A percentile compares a stretch with the other conserved stretches of the same genome.
phyloP scores from a whole-genome alignment of 2,113 vertebrate species.

The Vicugna pacos region DNA sequence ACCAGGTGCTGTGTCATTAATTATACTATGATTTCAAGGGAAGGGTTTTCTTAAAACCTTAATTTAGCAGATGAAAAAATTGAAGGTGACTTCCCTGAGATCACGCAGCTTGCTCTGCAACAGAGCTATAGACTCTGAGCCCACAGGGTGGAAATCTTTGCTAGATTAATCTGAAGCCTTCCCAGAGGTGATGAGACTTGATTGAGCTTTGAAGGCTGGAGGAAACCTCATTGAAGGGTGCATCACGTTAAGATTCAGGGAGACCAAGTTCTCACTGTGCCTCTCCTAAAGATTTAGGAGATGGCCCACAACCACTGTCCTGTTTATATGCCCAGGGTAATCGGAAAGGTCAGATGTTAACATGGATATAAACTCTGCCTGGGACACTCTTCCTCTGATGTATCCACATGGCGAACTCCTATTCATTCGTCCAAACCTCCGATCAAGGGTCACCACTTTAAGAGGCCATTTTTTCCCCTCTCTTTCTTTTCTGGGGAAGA shows the following conservation, averaged over 20 bases:
- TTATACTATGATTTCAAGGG: conserved; percentile 7
- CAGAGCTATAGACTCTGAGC: background rate
- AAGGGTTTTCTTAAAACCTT: background rate
- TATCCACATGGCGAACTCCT: background rate
- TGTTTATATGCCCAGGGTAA: background rate
- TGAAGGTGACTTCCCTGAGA: conserved; percentile 35
- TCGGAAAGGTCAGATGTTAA: background rate
- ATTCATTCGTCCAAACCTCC: background rate
- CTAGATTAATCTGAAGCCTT: background rate
- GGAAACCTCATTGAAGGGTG: background rate
- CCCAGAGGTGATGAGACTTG: background rate
- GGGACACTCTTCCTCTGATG: background rate
- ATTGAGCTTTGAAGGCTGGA: background rate
- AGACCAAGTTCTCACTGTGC: background rate
- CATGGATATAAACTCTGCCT: background rate
- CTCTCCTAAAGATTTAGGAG: background rate
- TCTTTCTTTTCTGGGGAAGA: background rate
- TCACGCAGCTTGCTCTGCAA: background rate
- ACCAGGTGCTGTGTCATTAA: conserved; percentile 5
- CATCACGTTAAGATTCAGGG: background rate
- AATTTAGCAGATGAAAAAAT: conserved; percentile 40
- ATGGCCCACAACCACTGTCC: background rate
- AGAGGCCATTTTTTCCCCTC: background rate
- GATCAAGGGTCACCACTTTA: background rate
- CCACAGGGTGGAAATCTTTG: background rate